These are phyloP conservation scores for Coracopsis vasa DNA, from an alignment of 2,113 vertebrate species.

Conservation along the genomic window DNA sequence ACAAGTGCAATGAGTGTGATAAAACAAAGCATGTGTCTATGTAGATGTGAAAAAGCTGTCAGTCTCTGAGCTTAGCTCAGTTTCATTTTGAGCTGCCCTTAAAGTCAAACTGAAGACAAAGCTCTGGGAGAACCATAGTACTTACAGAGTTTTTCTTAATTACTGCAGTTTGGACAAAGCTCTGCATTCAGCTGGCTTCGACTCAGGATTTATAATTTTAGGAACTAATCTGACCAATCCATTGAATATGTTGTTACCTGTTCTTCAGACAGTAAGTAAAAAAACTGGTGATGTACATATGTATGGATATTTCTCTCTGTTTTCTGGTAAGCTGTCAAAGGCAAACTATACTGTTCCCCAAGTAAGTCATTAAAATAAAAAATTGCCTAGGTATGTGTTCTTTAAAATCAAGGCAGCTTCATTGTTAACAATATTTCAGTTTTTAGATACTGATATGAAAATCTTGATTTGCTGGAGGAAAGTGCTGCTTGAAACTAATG, in stretches of 20 bases:
- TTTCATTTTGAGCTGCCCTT: background rate
- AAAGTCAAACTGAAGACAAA: background rate
- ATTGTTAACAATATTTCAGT: background rate
- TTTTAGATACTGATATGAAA: background rate
- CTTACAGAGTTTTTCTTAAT: background rate
- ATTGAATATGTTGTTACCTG: slow-evolving; percentile 91
- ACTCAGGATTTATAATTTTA: slow-evolving; percentile 93
- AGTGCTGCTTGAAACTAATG: background rate
- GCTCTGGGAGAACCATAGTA: background rate
- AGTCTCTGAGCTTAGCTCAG: background rate
- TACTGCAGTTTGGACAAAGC: slow-evolving; percentile 84
- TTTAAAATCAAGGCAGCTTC: background rate
- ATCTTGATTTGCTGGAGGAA: background rate
- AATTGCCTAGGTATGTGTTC: background rate
- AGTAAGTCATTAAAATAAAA: background rate
- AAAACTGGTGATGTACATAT: background rate
- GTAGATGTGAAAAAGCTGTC: background rate
- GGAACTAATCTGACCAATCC: slow-evolving; percentile 97
- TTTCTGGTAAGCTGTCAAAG: background rate
- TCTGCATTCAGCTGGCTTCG: slow-evolving; percentile 93
- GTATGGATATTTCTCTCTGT: background rate
- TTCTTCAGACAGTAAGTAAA: slow-evolving; percentile 91
- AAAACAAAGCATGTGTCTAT: background rate
- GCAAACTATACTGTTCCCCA: background rate
- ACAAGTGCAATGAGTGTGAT: background rate